A percentile compares a stretch with the other conserved stretches of the same genome.
Conservation (phyloP, 1,140 invertebrate genomes). For the Thrips palmi region DNA sequence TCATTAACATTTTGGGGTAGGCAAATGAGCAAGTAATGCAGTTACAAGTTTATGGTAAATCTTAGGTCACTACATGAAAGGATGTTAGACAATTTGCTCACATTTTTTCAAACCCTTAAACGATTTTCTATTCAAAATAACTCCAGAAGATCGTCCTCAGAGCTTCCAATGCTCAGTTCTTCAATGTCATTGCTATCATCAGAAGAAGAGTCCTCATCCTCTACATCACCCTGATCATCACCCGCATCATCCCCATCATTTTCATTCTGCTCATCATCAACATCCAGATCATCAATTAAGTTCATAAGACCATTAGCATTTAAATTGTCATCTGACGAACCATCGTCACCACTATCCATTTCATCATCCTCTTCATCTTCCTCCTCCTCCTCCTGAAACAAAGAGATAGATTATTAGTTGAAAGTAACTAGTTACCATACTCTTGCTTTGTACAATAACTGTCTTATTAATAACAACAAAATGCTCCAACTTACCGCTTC, state of each 20-base stretch:
- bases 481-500: constrained; percentile 32
- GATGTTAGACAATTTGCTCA: neutral
- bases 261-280: constrained; percentile 13
- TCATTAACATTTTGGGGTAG: no score
- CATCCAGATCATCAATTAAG: constrained; percentile 7
- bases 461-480: constrained; percentile 2
- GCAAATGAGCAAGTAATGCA: neutral
- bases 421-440: constrained; percentile 5
- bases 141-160: constrained; percentile 5
- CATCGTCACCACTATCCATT: constrained; percentile 17
- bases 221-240: constrained; percentile 15
- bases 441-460: constrained; percentile 10
- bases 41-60: neutral
- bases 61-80: neutral
- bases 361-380: constrained; percentile 19
- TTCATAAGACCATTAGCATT: constrained; percentile 10
- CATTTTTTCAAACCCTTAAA: neutral
- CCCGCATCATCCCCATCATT: constrained; percentile 13
- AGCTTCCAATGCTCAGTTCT: neutral
- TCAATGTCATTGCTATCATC: constrained; percentile 13
- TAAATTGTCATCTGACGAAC: constrained; percentile 13
- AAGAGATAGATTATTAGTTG: constrained; percentile 11
- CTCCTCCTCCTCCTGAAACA: constrained; percentile 11
- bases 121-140: constrained; percentile 1
- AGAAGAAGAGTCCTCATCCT: constrained; percentile 14